Evolutionary conservation across 2,888 invertebrate species (phyloP).

Genomic region (Flabesymbios commensalis): DNA sequence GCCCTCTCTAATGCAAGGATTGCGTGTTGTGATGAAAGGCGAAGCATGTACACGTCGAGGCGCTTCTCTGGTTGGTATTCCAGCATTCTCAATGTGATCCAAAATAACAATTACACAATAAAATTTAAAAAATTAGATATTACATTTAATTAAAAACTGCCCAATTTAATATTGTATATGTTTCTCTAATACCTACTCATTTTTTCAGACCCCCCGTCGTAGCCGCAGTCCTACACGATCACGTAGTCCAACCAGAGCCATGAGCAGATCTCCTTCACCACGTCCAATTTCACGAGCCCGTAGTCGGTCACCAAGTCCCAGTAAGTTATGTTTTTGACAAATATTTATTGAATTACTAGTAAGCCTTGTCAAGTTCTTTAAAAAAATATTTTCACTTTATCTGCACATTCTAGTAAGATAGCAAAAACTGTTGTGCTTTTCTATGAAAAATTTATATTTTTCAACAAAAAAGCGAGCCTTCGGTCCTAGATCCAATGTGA

Average conservation of each 20-base stretch:
- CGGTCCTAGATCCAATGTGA: too few species aligned
- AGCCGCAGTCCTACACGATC: slow-evolving; percentile 31
- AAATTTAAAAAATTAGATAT: background rate
- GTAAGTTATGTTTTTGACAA: too few species aligned
- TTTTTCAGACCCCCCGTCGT: slow-evolving; percentile 8
- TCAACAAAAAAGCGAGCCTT: too few species aligned
- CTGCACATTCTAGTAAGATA: too few species aligned
- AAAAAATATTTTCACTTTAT: too few species aligned
- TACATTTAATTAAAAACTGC: too few species aligned
- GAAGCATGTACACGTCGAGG: slow-evolving; percentile 57
- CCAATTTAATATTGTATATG: background rate
- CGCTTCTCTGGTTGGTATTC: slow-evolving; percentile 46
- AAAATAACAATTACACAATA: background rate
- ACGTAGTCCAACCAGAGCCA: slow-evolving; percentile 40
- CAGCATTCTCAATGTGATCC: background rate
- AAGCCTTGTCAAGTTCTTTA: too few species aligned
- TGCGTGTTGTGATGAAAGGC: slow-evolving; percentile 53
- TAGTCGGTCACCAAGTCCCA: slow-evolving; percentile 53
- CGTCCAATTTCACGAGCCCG: slow-evolving; percentile 38
- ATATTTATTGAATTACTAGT: too few species aligned
- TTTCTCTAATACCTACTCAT: background rate
- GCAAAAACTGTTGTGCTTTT: too few species aligned
- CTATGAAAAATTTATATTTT: too few species aligned
- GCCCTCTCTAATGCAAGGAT: slow-evolving; percentile 59
- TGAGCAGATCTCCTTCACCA: slow-evolving; percentile 36